Base-by-base conservation (phyloP, 2,113 vertebrate species). In the Numida meleagris region DNA sequence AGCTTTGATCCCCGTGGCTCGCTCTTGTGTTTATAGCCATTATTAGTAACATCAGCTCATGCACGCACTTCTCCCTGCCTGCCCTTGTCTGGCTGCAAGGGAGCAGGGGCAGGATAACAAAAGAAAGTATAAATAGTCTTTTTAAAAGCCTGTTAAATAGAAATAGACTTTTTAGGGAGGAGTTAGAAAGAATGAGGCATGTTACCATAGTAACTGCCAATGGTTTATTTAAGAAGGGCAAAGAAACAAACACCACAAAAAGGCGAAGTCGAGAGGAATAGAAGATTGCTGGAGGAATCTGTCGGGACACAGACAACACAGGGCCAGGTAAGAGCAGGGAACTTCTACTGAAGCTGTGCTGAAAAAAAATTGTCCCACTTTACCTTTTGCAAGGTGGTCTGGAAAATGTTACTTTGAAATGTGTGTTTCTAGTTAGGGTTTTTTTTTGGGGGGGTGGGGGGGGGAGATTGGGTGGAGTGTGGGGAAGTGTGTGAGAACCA, bases 151-250 rank as follows among this genome's bases (percentile, higher is more conserved):
- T 92, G 79, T 91, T 95, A 94, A 94, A 94, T 94, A 82, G 91
- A 95, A 94, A 86, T 93, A 95, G 94, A 86, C 68, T 96, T 95
- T 95, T 78, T 77, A 82, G 80, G 81, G 87, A 76, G 59, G 67
- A 80, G 72, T 78, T 68, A 79, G 88, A 90, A 85, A 89, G 86
- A 93, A 86, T 86, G 83, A 94, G 65, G 42, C 5, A 0, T 71
- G 95, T 96, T 96, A 42, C 96, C 88, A 94, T 95, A 82, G 94
- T 63, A 94, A 97, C 95, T 87, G 58, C 89, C 80, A 62, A 80
- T 94, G 89, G 85, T 95, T 96, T 95, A 87, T 96, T 94, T 92
- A 94, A 96, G 87, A 93, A 96, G 90, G 86, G 84, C 93, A 93
- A 90, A 84, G 94, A 95, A 93, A 92, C 93, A 94, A 94, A 95